A percentile compares a stretch with the other conserved stretches of the same genome.
These are phyloP conservation scores for Synanthedon formicaeformis DNA, from an alignment of 2,888 invertebrate genomes.

Conservation along the genomic window DNA sequence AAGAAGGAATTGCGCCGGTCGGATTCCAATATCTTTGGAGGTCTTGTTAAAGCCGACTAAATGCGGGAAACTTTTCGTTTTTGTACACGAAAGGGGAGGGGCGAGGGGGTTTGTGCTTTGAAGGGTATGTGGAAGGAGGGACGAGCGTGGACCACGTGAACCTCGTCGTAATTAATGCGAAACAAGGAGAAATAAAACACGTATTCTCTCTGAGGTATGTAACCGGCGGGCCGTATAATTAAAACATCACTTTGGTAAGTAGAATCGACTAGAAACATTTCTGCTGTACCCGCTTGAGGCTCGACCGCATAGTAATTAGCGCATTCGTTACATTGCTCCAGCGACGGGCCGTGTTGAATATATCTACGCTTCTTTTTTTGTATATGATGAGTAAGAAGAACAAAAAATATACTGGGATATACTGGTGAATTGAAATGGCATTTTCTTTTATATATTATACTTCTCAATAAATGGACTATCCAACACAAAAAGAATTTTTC, in stretches of 20 bases:
- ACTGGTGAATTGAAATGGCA: too few species aligned
- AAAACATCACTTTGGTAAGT: conserved; percentile 33
- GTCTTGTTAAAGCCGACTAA: conserved; percentile 26
- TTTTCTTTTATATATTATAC: too few species aligned
- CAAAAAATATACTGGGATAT: too few species aligned
- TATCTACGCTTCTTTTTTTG: too few species aligned
- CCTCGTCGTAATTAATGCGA: conserved; percentile 42
- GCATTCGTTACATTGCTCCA: not conserved
- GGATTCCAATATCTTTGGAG: conserved; percentile 16
- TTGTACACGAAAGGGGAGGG: conserved; percentile 39
- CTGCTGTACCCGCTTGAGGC: conserved; percentile 4
- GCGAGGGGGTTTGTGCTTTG: conserved; percentile 2
- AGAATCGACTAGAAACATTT: conserved; percentile 22
- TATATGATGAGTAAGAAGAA: too few species aligned
- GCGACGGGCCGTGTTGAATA: not conserved
- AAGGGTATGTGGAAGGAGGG: conserved; percentile 3
- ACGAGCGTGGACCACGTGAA: conserved; percentile 17
- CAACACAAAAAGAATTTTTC: too few species aligned
- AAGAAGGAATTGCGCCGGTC: not conserved
- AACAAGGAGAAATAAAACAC: conserved; percentile 39
- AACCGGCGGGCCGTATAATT: conserved; percentile 38
- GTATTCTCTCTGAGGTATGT: conserved; percentile 20
- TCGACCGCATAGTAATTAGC: not conserved
- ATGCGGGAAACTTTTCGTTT: conserved; percentile 28
- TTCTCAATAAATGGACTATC: too few species aligned